Evolutionary conservation across 2,113 vertebrate genomes (phyloP).

Genomic region (Nannobrachium achirus): DNA sequence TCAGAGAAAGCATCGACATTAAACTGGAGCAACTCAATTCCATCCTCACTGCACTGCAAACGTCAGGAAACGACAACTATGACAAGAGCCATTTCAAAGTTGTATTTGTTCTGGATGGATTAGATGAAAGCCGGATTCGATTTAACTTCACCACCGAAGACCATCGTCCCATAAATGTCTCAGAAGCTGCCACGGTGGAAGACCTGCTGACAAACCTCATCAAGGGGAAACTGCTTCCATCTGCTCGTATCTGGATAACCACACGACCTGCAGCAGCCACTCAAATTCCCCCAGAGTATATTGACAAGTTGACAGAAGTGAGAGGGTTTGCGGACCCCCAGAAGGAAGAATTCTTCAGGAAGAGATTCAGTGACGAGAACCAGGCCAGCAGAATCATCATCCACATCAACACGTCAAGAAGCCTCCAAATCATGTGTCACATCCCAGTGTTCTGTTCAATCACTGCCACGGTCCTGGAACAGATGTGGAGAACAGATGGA

Average conservation of each 20-base stretch:
- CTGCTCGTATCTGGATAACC: conserved; percentile 4
- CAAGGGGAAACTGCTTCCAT: conserved; percentile 2
- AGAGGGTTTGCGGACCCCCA: no score
- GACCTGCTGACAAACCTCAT: conserved; percentile 5
- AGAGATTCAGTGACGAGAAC: background rate
- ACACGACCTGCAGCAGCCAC: no score
- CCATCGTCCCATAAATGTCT: conserved; percentile 2
- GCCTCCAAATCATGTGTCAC: conserved; percentile 8
- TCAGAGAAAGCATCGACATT: background rate
- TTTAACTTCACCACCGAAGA: background rate
- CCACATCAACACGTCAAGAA: background rate
- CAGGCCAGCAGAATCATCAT: background rate
- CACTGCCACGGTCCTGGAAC: background rate
- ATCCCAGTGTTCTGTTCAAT: conserved; percentile 15
- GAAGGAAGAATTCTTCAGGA: conserved; percentile 5
- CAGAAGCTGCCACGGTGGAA: background rate
- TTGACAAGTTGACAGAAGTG: no score
- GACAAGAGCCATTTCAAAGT: background rate
- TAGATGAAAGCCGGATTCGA: background rate
- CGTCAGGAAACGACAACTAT: conserved; percentile 5
- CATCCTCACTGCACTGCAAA: background rate
- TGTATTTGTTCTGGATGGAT: conserved; percentile 1
- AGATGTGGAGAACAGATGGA: background rate
- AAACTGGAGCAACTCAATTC: background rate
- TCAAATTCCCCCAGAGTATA: no score